Base-by-base conservation (phyloP, 2,797 vertebrate genomes). In the Chelidonichthys spinosus region DNA sequence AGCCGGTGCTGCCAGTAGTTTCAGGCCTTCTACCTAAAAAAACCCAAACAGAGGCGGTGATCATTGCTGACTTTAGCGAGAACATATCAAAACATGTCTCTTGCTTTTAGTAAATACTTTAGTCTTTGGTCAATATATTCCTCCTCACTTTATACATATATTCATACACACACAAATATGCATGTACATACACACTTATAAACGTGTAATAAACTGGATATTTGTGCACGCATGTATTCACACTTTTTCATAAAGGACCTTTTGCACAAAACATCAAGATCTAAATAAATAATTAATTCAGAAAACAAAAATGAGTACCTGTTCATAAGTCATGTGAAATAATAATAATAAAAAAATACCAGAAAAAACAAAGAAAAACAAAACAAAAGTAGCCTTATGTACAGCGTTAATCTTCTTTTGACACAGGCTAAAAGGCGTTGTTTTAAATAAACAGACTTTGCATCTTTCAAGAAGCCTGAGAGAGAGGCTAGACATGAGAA, bases 391-490 rank as follows among this genome's bases (percentile, higher is more conserved):
- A 94, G 93, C 93, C 92, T 89, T 95, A 94, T 95, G 91, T 95
- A 95, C 94, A 95, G 93, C 93, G 35, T 85, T 92, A 91, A 86
- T 92, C 90, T 93, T 94, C 90, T 91, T 93, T 93, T 90, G 92
- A 94, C 92, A 92, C 91, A 93, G 92, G 93, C 93, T 94, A 93
- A 94, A 93, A 95, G 94, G 92, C 92, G 86, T 94, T 93, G 90
- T 91, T 93, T 94, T 93, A 94, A 94, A 95, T 94, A 93, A 94
- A 94, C 93, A 94, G 93, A 95, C 93, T 94, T 95, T 95, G 92
- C 93, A 94, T 94, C 93, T 93, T 95, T 94, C 92, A 92, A 93
- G 92, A 91, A 94, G 94, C 94, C 93, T 91, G 94, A 94, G 92
- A 93, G 89, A 91, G 93, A 94, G 94, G 94, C 95, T 92, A 90